Evolutionary conservation across 2,113 vertebrate species (phyloP).

Genomic region (Natator depressus): DNA sequence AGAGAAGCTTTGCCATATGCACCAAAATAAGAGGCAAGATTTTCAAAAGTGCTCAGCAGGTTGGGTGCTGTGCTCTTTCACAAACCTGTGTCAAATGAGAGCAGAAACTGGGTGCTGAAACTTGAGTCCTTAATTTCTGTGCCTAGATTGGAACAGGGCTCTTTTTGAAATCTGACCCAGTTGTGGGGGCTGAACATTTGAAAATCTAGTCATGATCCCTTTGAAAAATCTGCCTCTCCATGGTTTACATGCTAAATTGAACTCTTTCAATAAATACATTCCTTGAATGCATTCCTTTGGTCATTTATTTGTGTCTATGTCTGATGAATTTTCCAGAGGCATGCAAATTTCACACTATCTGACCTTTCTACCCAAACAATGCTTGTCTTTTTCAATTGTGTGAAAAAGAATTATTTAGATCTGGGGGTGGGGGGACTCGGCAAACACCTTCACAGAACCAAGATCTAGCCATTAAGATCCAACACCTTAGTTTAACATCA

Average conservation of each 20-base stretch:
- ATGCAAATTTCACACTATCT: neutral
- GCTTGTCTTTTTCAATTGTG: neutral
- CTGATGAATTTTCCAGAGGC: neutral
- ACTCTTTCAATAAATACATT: neutral
- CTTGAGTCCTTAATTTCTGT: neutral
- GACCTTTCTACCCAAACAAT: neutral
- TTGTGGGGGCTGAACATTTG: neutral
- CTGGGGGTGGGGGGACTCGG: rapidly evolving
- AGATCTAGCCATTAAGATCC: neutral
- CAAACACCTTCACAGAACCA: neutral
- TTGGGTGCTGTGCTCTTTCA: neutral
- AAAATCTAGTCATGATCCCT: neutral
- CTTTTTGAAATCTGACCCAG: neutral
- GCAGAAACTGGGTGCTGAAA: neutral
- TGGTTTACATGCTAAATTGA: neutral
- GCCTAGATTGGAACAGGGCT: neutral
- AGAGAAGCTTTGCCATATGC: neutral
- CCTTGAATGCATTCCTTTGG: neutral
- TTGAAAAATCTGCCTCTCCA: neutral
- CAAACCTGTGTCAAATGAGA: neutral
- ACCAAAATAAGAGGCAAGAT: neutral
- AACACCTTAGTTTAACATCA: neutral
- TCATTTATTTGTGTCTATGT: neutral
- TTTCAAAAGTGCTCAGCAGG: neutral
- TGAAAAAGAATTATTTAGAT: neutral